Evolutionary conservation across 2,797 vertebrate species (phyloP), one percentile per base, ranked within the genome.

Genomic region (Oreonectes daqikongensis): DNA sequence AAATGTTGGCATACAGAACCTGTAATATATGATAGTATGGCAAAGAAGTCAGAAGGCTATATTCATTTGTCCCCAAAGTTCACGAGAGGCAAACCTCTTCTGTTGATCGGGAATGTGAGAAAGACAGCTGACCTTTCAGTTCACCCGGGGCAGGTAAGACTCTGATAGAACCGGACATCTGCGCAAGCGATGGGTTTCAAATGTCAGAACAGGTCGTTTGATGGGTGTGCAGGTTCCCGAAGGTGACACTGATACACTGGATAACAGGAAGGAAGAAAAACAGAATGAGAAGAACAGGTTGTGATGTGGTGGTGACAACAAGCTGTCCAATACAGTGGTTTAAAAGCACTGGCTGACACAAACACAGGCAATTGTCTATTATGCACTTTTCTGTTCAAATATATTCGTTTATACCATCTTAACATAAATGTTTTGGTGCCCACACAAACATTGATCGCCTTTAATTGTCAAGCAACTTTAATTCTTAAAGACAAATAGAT

Each of bases 41-140:
- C 52, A 57, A 28, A 71, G 28, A 40, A 40, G 52, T 66, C 70
- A 53, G 10, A 72, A 24, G 59, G 28, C 12, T 66, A 20, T 30
- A 52, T 28, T 57, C 6, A 57, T 63, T n/a, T 35, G 26, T 35
- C 50, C 20, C 28, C 40, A 20, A 50, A 38, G 74, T 76, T 76
- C 74, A 76, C 44, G 40, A 52, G 44, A 70, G 24, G 64, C 75
- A 68, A 68, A 73, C 69, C 46, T 74, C 63, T 28, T 55, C 55
- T 68, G 48, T 30, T 66, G 46, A 44, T 26, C 55, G 28, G 11
- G 42, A 70, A 65, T 77, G 53, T 68, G 61, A 67, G 55, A 76
- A 61, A 72, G 74, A 77, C 70, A 69, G 53, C 70, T 81, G 59
- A 81, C 79, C 79, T 81, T 81, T 81, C 38, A 20, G 55, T 72